phyloP scores from a whole-genome alignment of 2,888 invertebrate genomes.

The Frankliniella intonsa region DNA sequence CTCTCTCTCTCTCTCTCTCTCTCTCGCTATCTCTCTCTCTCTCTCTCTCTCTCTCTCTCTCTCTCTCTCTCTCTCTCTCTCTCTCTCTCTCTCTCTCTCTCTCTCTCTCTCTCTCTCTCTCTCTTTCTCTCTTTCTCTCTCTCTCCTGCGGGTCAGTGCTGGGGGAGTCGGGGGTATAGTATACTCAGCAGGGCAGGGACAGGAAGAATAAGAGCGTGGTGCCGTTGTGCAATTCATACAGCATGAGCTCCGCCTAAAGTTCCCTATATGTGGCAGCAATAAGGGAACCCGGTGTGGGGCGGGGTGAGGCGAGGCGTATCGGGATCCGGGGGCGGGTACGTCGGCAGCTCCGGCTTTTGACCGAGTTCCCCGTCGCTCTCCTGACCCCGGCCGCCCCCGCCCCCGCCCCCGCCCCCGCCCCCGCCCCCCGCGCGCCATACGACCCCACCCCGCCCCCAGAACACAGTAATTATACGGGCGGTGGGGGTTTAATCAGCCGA shows the following conservation, averaged over 20 bases:
- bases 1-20: slow-evolving; percentile 28
- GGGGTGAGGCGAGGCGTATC: no score
- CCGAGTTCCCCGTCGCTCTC: no score
- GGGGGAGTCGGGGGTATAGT: no score
- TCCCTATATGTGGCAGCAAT: slow-evolving; percentile 9
- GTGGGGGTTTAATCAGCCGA: slow-evolving; percentile 10
- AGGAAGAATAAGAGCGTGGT: neutral
- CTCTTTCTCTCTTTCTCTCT: slow-evolving; percentile 31
- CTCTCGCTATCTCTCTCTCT: slow-evolving; percentile 35
- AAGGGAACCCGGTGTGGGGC: slow-evolving; percentile 20
- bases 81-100: slow-evolving; percentile 32
- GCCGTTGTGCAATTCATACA: neutral
- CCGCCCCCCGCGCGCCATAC: neutral
- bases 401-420: neutral
- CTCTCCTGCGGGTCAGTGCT: no score
- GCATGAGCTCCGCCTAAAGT: neutral
- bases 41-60: neutral
- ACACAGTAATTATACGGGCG: neutral
- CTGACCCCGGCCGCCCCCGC: neutral
- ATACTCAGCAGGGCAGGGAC: no score
- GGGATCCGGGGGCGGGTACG: slow-evolving; percentile 31
- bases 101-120: slow-evolving; percentile 33
- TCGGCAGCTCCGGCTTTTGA: slow-evolving; percentile 1
- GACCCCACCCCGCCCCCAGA: neutral
- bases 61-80: slow-evolving; percentile 30